Base-by-base conservation (phyloP, 1,140 invertebrate genomes). In the Diachasma alloeum region DNA sequence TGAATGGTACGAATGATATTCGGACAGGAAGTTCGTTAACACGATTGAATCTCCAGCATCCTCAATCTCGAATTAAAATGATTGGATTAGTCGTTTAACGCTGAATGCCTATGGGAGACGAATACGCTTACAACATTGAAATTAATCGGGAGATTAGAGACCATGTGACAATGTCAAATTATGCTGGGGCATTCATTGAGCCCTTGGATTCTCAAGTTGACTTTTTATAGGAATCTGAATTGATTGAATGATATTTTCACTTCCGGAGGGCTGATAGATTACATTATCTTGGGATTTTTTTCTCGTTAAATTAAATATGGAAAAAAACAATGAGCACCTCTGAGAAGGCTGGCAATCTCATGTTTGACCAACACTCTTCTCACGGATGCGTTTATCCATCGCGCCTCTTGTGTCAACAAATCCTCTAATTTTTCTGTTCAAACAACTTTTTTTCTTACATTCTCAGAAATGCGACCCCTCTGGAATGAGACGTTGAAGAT, bases 331-430 rank as follows among this genome's bases (percentile, higher is more conserved):
- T 82, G 82, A 83, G 81, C 81, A 83, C 77, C 81, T 72, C 78
- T 83, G 81, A 22, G 63, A 53, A 59, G 56, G 39, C 72, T 17
- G 72, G 67, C 76, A 79, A 77, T 76, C 75, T 83, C 81, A 79
- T 80, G 44, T 83, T 84, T 84, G 83, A 83, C 78, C 81, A 84
- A 81, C 81, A 72, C 79, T 83, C 80, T 79, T 84, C 81, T 70
- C 73, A 80, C 76, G 76, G 67, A 81, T 71, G 67, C 73, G 73
- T 76, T 77, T 77, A 79, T 76, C 78, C 75, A 70, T 75, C 75
- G 72, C 46, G 48, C 70, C 67, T 42, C 68, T 72, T 74, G 56
- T 78, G 74, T 75, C 67, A 75, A 78, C 79, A 74, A 78, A 72
- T 78, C 74, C 48, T 67, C 68, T 68, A 70, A 63, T 63, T 63